These are phyloP conservation scores for Rhinatrema bivittatum DNA, from an alignment of 2,797 vertebrate genomes.

Conservation along the genomic window DNA sequence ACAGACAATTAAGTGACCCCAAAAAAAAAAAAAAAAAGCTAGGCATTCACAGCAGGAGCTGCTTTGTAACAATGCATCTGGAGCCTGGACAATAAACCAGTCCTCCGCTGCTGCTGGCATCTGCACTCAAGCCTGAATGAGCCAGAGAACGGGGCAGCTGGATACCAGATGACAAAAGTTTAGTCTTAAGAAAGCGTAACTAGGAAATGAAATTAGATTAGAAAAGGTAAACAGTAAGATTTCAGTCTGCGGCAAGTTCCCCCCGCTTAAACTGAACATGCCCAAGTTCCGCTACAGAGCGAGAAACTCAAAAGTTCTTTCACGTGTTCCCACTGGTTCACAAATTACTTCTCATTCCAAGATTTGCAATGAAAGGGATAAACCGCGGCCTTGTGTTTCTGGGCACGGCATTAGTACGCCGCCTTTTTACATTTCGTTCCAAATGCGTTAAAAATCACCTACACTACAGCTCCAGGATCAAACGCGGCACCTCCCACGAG, in stretches of 20 bases:
- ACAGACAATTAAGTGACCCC: slow-evolving; percentile 37
- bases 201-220: slow-evolving; percentile 38
- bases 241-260: slow-evolving; percentile 27
- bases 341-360: background rate
- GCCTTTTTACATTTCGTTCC: slow-evolving; percentile 17
- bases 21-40: slow-evolving; percentile 31
- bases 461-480: slow-evolving; percentile 8
- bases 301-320: slow-evolving; percentile 28
- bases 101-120: slow-evolving; percentile 24
- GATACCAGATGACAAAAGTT: slow-evolving; percentile 33
- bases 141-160: slow-evolving; percentile 34
- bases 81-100: slow-evolving; percentile 21
- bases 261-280: slow-evolving; percentile 16
- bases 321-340: too few species aligned
- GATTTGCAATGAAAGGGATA: slow-evolving; percentile 16
- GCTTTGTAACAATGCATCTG: slow-evolving; percentile 27
- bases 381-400: background rate
- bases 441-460: slow-evolving; percentile 12
- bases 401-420: too few species aligned
- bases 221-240: slow-evolving; percentile 35
- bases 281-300: slow-evolving; percentile 22
- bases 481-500: slow-evolving; percentile 9
- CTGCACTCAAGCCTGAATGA: slow-evolving; percentile 37
- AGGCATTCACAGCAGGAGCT: slow-evolving; percentile 32
- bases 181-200: slow-evolving; percentile 35